phyloP scores from a whole-genome alignment of 2,888 invertebrate species.

The Scaptomyza parva region DNA sequence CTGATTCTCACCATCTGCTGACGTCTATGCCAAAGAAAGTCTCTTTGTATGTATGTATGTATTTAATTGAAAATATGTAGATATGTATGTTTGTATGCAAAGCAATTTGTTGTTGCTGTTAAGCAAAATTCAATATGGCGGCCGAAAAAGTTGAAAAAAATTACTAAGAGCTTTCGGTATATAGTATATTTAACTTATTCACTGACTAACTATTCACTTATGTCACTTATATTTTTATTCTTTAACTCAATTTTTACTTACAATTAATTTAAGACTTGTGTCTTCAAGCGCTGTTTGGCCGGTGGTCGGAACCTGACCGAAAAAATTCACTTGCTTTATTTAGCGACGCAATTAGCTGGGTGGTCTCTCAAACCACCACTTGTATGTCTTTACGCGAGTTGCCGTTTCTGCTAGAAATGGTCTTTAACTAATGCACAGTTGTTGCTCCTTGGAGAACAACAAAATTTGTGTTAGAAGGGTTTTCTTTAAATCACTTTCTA shows the following conservation, averaged over 20 bases:
- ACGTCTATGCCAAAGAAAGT: constrained; percentile 20
- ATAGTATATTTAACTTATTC: constrained; percentile 18
- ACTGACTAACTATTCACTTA: too few relatives aligned
- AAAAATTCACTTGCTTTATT: constrained; percentile 45
- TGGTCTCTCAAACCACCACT: constrained; percentile 70
- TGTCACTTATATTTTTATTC: background rate
- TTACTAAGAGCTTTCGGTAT: constrained; percentile 28
- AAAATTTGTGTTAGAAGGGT: constrained; percentile 35
- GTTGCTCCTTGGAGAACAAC: constrained; percentile 61
- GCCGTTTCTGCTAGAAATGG: constrained; percentile 50
- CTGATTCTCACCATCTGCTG: constrained; percentile 23
- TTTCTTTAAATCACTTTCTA: constrained; percentile 14
- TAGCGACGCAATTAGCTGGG: constrained; percentile 59
- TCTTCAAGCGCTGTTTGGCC: constrained; percentile 60
- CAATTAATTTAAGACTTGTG: constrained; percentile 49
- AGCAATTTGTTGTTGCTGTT: constrained; percentile 26
- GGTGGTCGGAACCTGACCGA: constrained; percentile 58
- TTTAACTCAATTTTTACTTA: constrained; percentile 45
- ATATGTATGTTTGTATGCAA: background rate
- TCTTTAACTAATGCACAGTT: constrained; percentile 45
- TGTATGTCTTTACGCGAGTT: constrained; percentile 35
- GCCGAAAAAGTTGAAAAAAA: constrained; percentile 16
- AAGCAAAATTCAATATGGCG: constrained; percentile 49
- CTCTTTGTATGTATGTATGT: background rate
- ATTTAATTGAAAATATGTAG: background rate